Base-by-base conservation (phyloP, 2,888 invertebrate species). In the Dryadula phaetusa region DNA sequence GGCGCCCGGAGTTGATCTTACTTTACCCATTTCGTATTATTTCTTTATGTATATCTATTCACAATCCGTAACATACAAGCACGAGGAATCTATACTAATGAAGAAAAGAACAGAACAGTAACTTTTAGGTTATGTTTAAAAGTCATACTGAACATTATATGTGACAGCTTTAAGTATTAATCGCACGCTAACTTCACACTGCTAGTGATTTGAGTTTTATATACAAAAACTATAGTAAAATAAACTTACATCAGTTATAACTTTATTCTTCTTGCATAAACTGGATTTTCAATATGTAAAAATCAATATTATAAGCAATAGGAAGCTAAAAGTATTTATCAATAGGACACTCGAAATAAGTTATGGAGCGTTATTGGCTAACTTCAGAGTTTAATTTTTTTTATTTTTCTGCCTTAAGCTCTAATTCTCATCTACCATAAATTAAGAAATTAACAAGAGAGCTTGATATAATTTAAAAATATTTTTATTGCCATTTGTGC, bases 1-100 rank as follows among this genome's bases (percentile, higher is more conserved):
- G 34, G 96, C 93, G 63, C 96, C 96, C 79, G 94, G 85, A 0
- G 94, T 87, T 69, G 96, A 96, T 67, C 95, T 94, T 72, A 96
- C 95, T 93, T 97, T 97, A 42, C 95, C 95, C 97, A 97, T 97
- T 73, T 37, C 88, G 34, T 32, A 67, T 44, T 40, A 40, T 22
- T 40, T n/a, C 7, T 37, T 20, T 14, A 37, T 37, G 14, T 52
- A 54, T 20, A 4, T 37, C 34, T 37, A 32, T 32, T 56, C 22
- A n/a, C 40, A 40, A 58, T 49, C 49, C 52, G 58, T 49, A 68
- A 64, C 34, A n/a, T 44, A 25, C 46, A 18, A 42, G 25, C 47
- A 53, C 25, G 22, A 58, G 22, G 40, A 56, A 10, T 22, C 14
- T 20, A 20, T 46, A 40, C n/a, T n/a, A 56, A 14, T 40, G 22